A percentile compares a stretch with the other conserved stretches of the same genome.
These are phyloP conservation scores for Empidonax alnorum DNA, from an alignment of 2,113 vertebrate species.

Conservation along the genomic window DNA sequence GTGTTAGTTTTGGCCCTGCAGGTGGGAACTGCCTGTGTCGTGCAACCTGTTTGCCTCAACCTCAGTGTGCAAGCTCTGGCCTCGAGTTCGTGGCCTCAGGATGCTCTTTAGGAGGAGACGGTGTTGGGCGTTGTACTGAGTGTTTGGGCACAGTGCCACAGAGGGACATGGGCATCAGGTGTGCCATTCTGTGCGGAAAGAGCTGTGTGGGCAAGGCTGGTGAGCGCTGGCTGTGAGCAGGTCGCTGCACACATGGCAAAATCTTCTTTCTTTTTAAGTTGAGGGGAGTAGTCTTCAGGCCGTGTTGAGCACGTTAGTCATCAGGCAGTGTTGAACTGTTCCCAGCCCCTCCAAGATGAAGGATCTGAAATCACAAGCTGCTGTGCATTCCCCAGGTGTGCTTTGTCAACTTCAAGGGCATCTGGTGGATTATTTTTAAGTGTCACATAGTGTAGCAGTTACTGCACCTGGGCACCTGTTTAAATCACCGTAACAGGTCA, in stretches of 20 bases:
- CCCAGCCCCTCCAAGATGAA: not conserved
- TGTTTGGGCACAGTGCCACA: fast-evolving
- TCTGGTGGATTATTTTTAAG: not conserved
- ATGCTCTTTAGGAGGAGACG: not conserved
- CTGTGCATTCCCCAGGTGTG: not conserved
- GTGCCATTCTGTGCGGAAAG: not conserved
- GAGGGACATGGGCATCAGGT: fast-evolving
- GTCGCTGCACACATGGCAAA: not conserved
- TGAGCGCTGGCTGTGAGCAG: not conserved
- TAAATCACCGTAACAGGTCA: fast-evolving
- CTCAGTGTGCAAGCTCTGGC: not conserved
- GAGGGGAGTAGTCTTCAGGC: not conserved
- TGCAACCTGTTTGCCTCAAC: not conserved
- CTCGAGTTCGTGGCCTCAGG: not conserved
- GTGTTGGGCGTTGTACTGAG: fast-evolving
- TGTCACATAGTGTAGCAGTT: not conserved
- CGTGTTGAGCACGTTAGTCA: fast-evolving
- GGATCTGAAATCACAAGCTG: not conserved
- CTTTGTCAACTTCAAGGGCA: not conserved
- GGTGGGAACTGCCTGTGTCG: not conserved
- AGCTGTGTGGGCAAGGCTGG: not conserved
- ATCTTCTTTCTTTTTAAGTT: not conserved
- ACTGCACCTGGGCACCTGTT: not conserved
- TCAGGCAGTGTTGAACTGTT: not conserved
- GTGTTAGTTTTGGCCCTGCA: not conserved